Percentiles rank a stretch among this genome's conserved stretches.
Conservation (phyloP, 2,797 vertebrate species). For the Anas flavirostris region DNA sequence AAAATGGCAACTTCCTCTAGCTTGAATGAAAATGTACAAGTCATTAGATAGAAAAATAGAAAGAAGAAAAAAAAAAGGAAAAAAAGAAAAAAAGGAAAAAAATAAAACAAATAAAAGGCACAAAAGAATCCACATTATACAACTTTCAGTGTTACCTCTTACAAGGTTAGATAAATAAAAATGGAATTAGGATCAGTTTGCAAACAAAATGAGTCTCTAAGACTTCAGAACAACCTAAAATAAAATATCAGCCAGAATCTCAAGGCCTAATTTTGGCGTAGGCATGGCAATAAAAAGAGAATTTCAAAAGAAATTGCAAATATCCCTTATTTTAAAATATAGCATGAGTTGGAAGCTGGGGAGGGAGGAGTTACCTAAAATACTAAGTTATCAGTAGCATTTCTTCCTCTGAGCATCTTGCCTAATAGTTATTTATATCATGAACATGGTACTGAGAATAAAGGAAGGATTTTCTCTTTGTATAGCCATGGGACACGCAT, state of each 20-base stretch:
- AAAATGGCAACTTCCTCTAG: background rate
- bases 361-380: background rate
- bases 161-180: background rate
- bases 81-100: background rate
- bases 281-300: background rate
- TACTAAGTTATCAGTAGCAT: background rate
- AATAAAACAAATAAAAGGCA: background rate
- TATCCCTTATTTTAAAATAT: background rate
- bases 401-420: background rate
- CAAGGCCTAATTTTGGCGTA: background rate
- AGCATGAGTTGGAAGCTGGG: background rate
- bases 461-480: background rate
- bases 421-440: background rate
- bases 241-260: background rate
- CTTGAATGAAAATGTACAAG: background rate
- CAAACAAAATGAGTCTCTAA: background rate
- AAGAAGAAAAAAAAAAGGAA: background rate
- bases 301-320: background rate
- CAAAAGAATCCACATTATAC: background rate
- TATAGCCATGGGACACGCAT: background rate
- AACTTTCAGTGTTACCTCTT: background rate
- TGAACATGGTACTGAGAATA: background rate
- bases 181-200: background rate
- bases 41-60: background rate
- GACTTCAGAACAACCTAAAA: background rate